Conservation (phyloP, 2,797 vertebrate genomes). For the Pogonophryne albipinna region DNA sequence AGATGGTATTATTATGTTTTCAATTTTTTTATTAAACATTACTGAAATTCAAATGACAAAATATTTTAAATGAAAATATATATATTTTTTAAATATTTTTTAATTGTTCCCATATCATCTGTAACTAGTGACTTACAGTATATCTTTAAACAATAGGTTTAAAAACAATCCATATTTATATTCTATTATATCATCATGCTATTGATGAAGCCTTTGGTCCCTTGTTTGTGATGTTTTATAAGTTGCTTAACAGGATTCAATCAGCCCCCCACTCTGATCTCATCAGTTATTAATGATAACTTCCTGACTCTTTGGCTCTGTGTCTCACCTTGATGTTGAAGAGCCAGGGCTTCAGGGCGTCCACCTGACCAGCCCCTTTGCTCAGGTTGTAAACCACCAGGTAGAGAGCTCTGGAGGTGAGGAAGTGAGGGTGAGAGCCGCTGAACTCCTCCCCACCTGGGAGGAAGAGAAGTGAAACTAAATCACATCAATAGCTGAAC, state of each 20-base stretch:
- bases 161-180: background rate
- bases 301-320: no score
- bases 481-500: background rate
- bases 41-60: no score
- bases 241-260: background rate
- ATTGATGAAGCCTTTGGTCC: no score
- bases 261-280: background rate
- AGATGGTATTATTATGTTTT: no score
- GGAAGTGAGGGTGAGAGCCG: conserved; percentile 93
- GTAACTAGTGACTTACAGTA: background rate
- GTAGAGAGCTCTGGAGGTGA: conserved; percentile 94
- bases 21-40: no score
- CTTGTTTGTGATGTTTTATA: no score
- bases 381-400: conserved; percentile 95
- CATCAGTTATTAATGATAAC: background rate
- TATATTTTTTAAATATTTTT: no score
- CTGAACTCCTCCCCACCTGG: conserved; percentile 94
- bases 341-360: conserved; percentile 96
- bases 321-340: conserved; percentile 95
- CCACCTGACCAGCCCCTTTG: conserved; percentile 91
- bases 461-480: background rate
- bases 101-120: background rate
- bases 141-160: background rate
- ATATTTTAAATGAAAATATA: no score
- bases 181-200: background rate